These are phyloP conservation scores for Peromyscus aztecus DNA, from an alignment of 2,797 vertebrate species.

Conservation along the genomic window DNA sequence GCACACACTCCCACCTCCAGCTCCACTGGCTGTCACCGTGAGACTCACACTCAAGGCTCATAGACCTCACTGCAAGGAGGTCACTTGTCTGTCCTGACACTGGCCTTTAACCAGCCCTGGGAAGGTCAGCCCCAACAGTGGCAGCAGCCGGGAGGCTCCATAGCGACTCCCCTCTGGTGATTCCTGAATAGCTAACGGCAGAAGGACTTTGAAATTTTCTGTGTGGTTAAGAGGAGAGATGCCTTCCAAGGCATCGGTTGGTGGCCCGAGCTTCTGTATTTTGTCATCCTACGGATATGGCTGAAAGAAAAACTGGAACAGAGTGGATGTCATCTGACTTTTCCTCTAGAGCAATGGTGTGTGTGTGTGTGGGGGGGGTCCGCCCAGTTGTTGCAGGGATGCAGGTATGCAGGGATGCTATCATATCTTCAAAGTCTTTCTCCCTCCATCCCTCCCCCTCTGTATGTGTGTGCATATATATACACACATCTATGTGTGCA, in stretches of 20 bases:
- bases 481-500: not conserved
- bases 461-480: not conserved
- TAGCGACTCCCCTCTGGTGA: not conserved
- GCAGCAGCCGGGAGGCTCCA: not conserved
- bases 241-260: not conserved
- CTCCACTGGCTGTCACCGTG: rapidly evolving
- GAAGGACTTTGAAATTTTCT: not conserved
- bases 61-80: not conserved
- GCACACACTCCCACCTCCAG: not conserved
- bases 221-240: not conserved
- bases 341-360: not conserved
- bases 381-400: not conserved
- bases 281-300: not conserved
- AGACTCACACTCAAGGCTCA: not conserved
- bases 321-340: not conserved
- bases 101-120: not conserved
- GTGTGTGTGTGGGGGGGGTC: no score
- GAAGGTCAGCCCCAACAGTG: not conserved
- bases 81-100: not conserved
- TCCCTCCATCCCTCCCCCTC: not conserved
- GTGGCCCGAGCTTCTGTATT: not conserved
- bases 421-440: not conserved
- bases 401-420: not conserved
- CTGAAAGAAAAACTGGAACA: not conserved
- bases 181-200: not conserved